Percentiles rank a stretch among this genome's conserved stretches.
phyloP scores from a whole-genome alignment of 2,113 vertebrate genomes.

The Azemiops feae region DNA sequence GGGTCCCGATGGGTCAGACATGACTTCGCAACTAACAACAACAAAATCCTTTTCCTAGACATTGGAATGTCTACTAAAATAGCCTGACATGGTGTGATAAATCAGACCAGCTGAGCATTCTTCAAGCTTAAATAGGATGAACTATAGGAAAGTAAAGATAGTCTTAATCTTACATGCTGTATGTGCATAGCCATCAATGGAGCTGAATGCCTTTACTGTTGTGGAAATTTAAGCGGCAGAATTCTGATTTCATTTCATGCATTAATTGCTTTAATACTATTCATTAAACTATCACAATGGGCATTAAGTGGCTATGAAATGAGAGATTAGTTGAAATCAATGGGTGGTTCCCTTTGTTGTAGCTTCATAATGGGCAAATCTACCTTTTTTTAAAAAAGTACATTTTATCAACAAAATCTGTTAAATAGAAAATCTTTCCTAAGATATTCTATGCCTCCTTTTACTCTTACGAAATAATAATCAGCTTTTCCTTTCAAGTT shows the following conservation, averaged over 20 bases:
- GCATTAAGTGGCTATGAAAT: slow-evolving; percentile 10
- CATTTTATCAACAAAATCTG: not conserved
- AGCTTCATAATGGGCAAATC: slow-evolving; percentile 1
- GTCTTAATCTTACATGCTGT: not conserved
- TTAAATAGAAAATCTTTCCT: not conserved
- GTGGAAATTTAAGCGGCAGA: not conserved
- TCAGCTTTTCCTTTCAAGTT: not conserved
- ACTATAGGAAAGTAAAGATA: slow-evolving; percentile 21
- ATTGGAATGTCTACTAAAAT: not conserved
- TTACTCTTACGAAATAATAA: not conserved
- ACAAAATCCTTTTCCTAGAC: not conserved
- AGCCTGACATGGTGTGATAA: not conserved
- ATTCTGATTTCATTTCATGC: slow-evolving; percentile 11
- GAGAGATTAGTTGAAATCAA: slow-evolving; percentile 11
- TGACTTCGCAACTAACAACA: no score
- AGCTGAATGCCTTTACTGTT: slow-evolving; percentile 8
- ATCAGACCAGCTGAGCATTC: not conserved
- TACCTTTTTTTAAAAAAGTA: not conserved
- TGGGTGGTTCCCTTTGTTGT: not conserved
- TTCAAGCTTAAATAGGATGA: slow-evolving; percentile 16
- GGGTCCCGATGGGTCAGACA: no score
- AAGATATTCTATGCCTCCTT: not conserved
- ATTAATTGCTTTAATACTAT: slow-evolving; percentile 6
- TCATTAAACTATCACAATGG: slow-evolving; percentile 14
- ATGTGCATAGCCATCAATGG: slow-evolving; percentile 23